Evolutionary conservation across 2,888 invertebrate genomes (phyloP).

Genomic region (Philopedon plagiatum): DNA sequence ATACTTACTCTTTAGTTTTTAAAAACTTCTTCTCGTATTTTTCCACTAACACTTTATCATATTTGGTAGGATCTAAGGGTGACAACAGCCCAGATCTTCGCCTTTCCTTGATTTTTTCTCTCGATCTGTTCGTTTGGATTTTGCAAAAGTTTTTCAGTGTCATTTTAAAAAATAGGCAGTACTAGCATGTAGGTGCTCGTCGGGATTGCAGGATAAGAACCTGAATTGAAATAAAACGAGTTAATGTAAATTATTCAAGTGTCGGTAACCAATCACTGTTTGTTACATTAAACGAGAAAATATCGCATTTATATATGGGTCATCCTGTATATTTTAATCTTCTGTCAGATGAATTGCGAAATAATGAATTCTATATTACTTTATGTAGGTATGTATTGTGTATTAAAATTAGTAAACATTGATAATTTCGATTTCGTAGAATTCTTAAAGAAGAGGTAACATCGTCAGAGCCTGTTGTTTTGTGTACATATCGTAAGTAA

Average conservation of each 20-base stretch:
- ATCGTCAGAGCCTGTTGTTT: too few relatives aligned
- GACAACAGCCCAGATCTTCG: constrained; percentile 53
- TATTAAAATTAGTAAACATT: too few relatives aligned
- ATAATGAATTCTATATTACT: too few relatives aligned
- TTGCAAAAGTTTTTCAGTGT: constrained; percentile 33
- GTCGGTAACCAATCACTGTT: neutral
- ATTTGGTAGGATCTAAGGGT: constrained; percentile 30
- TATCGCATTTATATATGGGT: too few relatives aligned
- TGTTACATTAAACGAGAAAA: too few relatives aligned
- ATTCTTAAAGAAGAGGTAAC: constrained; percentile 2
- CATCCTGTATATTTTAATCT: too few relatives aligned
- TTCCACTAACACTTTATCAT: constrained; percentile 26
- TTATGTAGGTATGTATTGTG: too few relatives aligned
- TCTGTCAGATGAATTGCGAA: too few relatives aligned
- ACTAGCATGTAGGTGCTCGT: neutral
- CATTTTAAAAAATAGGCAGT: constrained; percentile 5
- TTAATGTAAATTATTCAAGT: too few relatives aligned
- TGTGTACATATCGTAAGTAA: neutral
- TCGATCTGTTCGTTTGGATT: constrained; percentile 11
- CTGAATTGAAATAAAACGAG: too few relatives aligned
- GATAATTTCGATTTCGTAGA: too few relatives aligned
- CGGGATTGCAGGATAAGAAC: neutral
- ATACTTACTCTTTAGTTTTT: constrained; percentile 53
- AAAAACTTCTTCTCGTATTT: constrained; percentile 24
- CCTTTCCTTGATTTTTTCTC: constrained; percentile 26